These are phyloP conservation scores for Otus scops DNA, from an alignment of 2,797 vertebrate species.

Conservation along the genomic window DNA sequence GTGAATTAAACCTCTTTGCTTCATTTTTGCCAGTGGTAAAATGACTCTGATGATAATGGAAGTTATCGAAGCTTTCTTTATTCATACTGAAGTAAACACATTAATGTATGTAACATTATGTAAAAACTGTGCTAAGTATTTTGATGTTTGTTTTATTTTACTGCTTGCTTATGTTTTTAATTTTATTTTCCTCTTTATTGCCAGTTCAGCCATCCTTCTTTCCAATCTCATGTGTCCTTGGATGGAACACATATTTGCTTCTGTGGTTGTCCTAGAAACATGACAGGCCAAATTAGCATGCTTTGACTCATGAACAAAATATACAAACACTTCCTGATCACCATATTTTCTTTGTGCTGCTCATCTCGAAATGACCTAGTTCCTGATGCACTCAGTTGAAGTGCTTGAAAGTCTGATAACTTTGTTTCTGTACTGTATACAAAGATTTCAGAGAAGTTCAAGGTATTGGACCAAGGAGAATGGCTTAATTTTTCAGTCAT, in stretches of 20 bases:
- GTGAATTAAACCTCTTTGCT: neutral
- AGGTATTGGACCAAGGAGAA: neutral
- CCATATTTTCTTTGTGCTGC: neutral
- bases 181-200: neutral
- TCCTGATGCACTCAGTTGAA: neutral
- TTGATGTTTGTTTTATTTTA: neutral
- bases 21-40: neutral
- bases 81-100: neutral
- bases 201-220: neutral
- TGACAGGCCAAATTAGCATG: neutral
- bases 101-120: neutral
- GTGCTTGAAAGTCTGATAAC: neutral
- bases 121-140: neutral
- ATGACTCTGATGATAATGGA: neutral
- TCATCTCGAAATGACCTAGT: neutral
- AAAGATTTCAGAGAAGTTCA: neutral
- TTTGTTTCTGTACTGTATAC: neutral
- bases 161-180: neutral
- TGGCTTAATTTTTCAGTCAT: neutral
- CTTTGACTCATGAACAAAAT: neutral
- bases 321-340: neutral
- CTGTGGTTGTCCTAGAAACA: neutral
- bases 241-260: neutral
- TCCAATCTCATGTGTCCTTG: neutral
- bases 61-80: neutral